Base-by-base conservation (phyloP, 2,113 vertebrate genomes). In the Hyaena hyaena region DNA sequence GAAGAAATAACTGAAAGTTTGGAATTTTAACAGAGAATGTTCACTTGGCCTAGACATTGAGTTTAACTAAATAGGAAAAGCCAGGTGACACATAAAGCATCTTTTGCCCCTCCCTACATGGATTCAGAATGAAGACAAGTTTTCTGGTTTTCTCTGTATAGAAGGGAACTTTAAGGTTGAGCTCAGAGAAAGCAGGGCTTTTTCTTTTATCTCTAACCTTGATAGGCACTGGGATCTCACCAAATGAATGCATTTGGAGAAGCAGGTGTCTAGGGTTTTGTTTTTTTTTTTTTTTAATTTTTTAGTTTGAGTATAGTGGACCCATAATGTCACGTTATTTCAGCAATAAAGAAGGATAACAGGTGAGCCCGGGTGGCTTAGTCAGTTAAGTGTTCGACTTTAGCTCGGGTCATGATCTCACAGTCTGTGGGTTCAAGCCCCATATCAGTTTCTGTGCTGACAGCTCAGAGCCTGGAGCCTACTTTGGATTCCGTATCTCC, bases 1-100 rank as follows among this genome's bases (percentile, higher is more conserved):
- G 73, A 81, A 74, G n/a, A 63, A 74, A 92, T 69, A 95, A 71
- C 11, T 24, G 7, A 94, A 97, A 97, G 26, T 33, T 76, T 73
- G 71, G 84, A 84, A 53, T 87, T 93, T 95, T 79, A 50, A 79
- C 73, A 96, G 24, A 73, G 24, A 86, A 66, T 87, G 50, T 92
- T 90, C 79, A 68, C 48, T 83, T 79, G 55, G 73, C 17, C 15
- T 69, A 2, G 53, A 90, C 80, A 88, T 5, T 3, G 15, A 93
- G 58, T 24, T 77, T 65, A 24, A 23, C 80, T 73, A 66, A 91
- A 48, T 15, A 10, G 23, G 24, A 76, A 66, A 84, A 63, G 50
- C 66, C 15, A n/a, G 48, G 28, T 6, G 53, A 55, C 5, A 35
- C 24, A 17, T 15, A 9, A 26, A 86, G 35, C 24, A 28, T 35